Conservation (phyloP, 2,113 vertebrate species). For the Osmerus eperlanus region DNA sequence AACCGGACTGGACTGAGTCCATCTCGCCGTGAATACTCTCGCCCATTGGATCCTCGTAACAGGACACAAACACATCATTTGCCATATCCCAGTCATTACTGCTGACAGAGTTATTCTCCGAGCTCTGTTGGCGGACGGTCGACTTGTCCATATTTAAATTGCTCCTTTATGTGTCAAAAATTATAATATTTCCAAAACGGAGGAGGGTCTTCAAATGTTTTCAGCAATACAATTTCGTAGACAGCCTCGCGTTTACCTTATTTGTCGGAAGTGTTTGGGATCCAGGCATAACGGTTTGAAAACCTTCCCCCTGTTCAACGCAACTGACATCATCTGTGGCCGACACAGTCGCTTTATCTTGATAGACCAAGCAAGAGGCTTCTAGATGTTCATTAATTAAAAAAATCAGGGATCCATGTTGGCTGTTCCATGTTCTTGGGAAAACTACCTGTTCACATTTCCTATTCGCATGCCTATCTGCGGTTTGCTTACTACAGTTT, state of each 20-base stretch:
- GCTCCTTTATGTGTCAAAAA: constrained; percentile 27
- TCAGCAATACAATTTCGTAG: neutral
- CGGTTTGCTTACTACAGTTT: neutral
- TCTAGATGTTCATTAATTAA: neutral
- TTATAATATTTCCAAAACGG: neutral
- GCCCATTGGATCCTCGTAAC: constrained; percentile 62
- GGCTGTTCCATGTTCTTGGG: neutral
- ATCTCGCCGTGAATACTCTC: constrained; percentile 41
- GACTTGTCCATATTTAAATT: constrained; percentile 36
- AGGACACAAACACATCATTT: constrained; percentile 66
- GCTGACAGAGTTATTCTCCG: constrained; percentile 63
- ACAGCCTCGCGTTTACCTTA: neutral
- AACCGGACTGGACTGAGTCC: constrained; percentile 51
- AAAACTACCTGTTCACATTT: constrained; percentile 8
- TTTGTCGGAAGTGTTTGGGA: constrained; percentile 6
- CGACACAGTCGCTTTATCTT: neutral
- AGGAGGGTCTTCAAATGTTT: neutral
- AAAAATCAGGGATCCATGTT: neutral
- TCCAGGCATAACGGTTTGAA: constrained; percentile 14
- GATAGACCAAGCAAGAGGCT: neutral
- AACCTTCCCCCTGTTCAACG: constrained; percentile 15
- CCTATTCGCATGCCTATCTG: constrained; percentile 2
- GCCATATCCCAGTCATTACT: constrained; percentile 74
- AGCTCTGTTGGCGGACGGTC: constrained; percentile 53
- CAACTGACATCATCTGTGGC: constrained; percentile 47